A percentile compares a stretch with the other conserved stretches of the same genome.
phyloP scores from a whole-genome alignment of 2,113 vertebrate species.

The Callopanchax toddi region DNA sequence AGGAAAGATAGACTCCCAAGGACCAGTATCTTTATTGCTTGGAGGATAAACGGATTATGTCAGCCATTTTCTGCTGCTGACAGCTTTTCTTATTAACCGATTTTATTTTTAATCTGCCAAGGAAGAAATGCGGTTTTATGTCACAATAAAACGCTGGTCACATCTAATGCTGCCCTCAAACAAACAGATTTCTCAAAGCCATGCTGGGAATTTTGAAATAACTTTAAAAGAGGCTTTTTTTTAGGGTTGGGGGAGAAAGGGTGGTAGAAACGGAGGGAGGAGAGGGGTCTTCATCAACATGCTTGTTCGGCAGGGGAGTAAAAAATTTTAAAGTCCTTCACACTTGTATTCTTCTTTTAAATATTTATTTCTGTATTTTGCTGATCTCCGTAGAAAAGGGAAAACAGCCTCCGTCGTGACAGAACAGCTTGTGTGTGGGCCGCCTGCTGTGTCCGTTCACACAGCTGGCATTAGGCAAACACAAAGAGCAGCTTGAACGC shows the following conservation, averaged over 20 bases:
- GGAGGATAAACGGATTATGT: constrained; percentile 99
- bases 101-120: constrained; percentile 99
- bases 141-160: constrained; percentile 99
- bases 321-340: constrained; percentile 82
- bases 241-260: constrained; percentile 82
- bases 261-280: constrained; percentile 57
- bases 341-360: constrained; percentile 79
- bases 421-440: constrained; percentile 59
- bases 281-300: constrained; percentile 89
- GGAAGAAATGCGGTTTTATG: constrained; percentile 99
- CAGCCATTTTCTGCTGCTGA: constrained; percentile 99
- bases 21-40: constrained; percentile 99
- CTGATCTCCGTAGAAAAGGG: constrained; percentile 79
- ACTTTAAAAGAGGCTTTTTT: constrained; percentile 95
- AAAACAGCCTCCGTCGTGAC: constrained; percentile 61
- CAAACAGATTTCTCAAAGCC: constrained; percentile 99
- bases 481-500: constrained; percentile 39
- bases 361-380: constrained; percentile 91
- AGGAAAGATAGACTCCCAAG: constrained; percentile 99
- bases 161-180: constrained; percentile 99
- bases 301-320: constrained; percentile 96
- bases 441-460: constrained; percentile 46
- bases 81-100: constrained; percentile 99
- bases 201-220: constrained; percentile 99
- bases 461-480: constrained; percentile 41